Percentiles rank a stretch among this genome's conserved stretches.
phyloP scores from a whole-genome alignment of 2,888 invertebrate species.

The Chymomyza fuscimana region DNA sequence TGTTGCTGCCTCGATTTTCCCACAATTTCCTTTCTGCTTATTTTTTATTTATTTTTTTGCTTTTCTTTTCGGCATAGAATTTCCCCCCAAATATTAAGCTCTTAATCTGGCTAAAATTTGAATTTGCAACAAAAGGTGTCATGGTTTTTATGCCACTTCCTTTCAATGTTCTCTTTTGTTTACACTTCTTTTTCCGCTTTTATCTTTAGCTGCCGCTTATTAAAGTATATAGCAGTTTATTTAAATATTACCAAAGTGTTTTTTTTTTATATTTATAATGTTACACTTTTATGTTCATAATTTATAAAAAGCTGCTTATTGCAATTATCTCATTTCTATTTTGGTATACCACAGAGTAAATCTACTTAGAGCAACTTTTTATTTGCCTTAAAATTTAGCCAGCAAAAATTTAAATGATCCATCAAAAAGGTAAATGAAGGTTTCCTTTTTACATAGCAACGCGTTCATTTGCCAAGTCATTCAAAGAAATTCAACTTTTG shows the following conservation, averaged over 20 bases:
- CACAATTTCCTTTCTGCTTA: too few relatives aligned
- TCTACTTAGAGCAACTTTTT: background rate
- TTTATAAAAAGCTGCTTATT: background rate
- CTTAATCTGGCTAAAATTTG: too few relatives aligned
- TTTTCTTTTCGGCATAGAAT: too few relatives aligned
- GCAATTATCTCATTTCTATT: background rate
- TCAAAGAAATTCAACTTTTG: background rate
- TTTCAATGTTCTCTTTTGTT: too few relatives aligned
- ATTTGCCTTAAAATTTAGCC: background rate
- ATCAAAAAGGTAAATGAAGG: background rate
- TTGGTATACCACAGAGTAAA: too few relatives aligned
- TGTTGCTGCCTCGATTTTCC: too few relatives aligned
- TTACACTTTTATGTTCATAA: background rate
- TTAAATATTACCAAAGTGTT: background rate
- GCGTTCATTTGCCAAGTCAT: background rate
- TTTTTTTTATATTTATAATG: background rate
- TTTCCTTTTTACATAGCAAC: background rate
- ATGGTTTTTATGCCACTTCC: too few relatives aligned
- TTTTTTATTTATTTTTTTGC: too few relatives aligned
- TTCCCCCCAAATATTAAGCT: too few relatives aligned
- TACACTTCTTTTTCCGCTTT: too few relatives aligned
- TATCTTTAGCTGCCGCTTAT: too few relatives aligned
- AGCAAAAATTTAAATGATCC: background rate
- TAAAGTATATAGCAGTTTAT: background rate
- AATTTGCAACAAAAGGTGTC: too few relatives aligned